Conservation (phyloP, 2,888 invertebrate genomes). For the Belgica antarctica region DNA sequence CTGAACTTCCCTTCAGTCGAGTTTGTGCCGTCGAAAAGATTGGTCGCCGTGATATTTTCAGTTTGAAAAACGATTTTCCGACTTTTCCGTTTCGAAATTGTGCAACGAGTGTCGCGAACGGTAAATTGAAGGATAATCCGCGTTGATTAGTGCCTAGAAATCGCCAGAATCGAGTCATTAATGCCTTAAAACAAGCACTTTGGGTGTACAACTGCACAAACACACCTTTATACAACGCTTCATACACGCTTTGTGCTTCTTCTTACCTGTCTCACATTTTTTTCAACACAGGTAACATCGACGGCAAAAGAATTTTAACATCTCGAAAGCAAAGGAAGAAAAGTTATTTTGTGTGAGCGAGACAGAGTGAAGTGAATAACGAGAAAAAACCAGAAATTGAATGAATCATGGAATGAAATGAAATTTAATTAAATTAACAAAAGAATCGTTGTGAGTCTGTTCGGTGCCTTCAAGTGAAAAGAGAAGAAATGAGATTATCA, state of each 20-base stretch:
- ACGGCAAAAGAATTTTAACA: constrained; percentile 22
- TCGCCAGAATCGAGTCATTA: background rate
- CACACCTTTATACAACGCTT: too few species aligned
- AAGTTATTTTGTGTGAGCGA: constrained; percentile 18
- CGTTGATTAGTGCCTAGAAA: background rate
- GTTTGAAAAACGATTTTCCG: background rate
- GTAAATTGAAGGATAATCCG: background rate
- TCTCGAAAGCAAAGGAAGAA: too few species aligned
- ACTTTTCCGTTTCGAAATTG: background rate
- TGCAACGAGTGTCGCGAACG: background rate
- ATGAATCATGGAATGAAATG: constrained; percentile 37
- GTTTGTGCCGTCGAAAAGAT: background rate
- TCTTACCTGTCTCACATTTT: constrained; percentile 38
- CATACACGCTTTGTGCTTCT: too few species aligned
- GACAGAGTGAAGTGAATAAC: constrained; percentile 23
- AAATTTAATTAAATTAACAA: constrained; percentile 43
- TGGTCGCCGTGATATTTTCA: constrained; percentile 1
- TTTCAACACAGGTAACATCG: constrained; percentile 32
- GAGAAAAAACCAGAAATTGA: constrained; percentile 13
- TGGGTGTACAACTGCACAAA: constrained; percentile 18
- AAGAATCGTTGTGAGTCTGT: constrained; percentile 17
- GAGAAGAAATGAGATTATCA: background rate
- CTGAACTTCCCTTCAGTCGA: background rate
- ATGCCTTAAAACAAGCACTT: constrained; percentile 9
- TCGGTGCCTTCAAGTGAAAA: constrained; percentile 28